phyloP scores from a whole-genome alignment of 2,888 invertebrate genomes.

The Dermolepida albohirtum region DNA sequence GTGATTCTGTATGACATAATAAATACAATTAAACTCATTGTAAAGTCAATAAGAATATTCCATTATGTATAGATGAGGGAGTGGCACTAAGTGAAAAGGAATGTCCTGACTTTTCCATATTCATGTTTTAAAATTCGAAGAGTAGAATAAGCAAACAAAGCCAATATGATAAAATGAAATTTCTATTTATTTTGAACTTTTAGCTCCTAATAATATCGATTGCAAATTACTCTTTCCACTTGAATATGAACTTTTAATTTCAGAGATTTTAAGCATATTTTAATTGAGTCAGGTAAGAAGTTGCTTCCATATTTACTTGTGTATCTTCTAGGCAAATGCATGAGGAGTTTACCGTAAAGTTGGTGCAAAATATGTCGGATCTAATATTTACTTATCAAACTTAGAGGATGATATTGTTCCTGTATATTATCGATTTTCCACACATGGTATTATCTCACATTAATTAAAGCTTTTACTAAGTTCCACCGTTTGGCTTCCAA shows the following conservation, averaged over 20 bases:
- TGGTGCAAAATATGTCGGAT: no score
- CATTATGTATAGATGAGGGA: not conserved
- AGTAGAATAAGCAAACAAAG: conserved; percentile 19
- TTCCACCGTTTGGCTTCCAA: no score
- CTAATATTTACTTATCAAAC: conserved; percentile 16
- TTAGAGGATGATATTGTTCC: conserved; percentile 8
- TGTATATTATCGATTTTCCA: conserved; percentile 6
- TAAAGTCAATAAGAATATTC: not conserved
- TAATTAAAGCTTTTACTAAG: no score
- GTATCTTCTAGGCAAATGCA: no score
- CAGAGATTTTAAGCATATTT: not conserved
- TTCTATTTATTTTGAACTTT: conserved; percentile 27
- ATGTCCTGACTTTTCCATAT: conserved; percentile 21
- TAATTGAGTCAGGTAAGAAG: no score
- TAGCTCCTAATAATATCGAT: conserved; percentile 4
- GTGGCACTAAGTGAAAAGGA: conserved; percentile 18
- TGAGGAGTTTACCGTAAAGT: no score
- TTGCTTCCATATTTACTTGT: no score
- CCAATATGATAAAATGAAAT: conserved; percentile 16
- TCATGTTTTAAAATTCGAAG: conserved; percentile 23
- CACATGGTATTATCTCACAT: no score
- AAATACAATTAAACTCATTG: not conserved
- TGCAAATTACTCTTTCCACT: not conserved
- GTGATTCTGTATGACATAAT: no score
- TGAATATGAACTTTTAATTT: not conserved